Base-by-base conservation (phyloP, 2,113 vertebrate species). In the Conger conger region DNA sequence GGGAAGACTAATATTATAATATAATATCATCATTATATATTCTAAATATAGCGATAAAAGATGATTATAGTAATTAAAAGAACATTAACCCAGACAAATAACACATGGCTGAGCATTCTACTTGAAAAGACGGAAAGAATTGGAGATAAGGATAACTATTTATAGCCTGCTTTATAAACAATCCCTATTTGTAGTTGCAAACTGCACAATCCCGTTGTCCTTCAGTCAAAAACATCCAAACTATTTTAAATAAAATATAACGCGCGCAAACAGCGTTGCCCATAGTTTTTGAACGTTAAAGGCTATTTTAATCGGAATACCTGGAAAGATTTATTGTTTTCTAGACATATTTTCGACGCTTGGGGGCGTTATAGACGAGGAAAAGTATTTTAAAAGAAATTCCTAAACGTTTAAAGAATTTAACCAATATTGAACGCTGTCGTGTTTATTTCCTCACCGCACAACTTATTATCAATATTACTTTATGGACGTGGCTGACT, bases 1-100 rank as follows among this genome's bases (percentile, higher is more conserved):
- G 93, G 91, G 86, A 33, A 27, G 4, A 81, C 73, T 18, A 57
- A 57, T 42, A 42, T 42, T 9, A 42, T 42, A 5, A 42, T 42
- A 42, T 42, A 3, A 42, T 5, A 42, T 3, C n/a, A n/a, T n/a
- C n/a, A n/a, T n/a, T n/a, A n/a, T n/a, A n/a, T n/a, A n/a, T n/a
- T n/a, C n/a, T n/a, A n/a, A n/a, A n/a, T n/a, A n/a, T n/a, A n/a
- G n/a, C n/a, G n/a, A n/a, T n/a, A n/a, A n/a, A n/a, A n/a, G n/a
- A n/a, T n/a, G n/a, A n/a, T n/a, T n/a, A n/a, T n/a, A n/a, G n/a
- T n/a, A n/a, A n/a, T 57, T 57, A 57, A 57, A 18, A 57, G 16
- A 57, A 57, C 54, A 57, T 18, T 18, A 16, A 57, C 15, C 15
- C 18, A 57, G 18, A 57, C 54, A 57, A n/a, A 57, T 18, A 57